phyloP scores from a whole-genome alignment of 1,140 invertebrate genomes.

The Asobara japonica region DNA sequence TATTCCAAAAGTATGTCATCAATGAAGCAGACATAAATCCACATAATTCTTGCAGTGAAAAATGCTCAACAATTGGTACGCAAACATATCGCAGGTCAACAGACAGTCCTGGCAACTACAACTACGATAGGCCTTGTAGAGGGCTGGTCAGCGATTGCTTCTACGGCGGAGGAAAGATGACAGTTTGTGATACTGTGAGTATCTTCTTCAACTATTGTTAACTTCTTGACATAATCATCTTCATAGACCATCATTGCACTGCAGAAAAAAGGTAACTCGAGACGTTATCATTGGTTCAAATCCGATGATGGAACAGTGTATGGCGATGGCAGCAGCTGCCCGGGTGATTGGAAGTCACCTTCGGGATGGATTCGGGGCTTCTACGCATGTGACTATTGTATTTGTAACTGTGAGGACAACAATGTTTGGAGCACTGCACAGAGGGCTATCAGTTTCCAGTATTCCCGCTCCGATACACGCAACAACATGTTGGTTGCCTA shows the following conservation, averaged over 20 bases:
- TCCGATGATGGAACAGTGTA: neutral
- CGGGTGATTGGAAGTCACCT: neutral
- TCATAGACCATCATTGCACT: too few species aligned
- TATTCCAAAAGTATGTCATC: constrained; percentile 2
- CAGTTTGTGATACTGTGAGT: neutral
- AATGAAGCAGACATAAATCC: constrained; percentile 4
- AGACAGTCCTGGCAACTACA: neutral
- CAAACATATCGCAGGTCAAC: neutral
- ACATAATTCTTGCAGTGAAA: neutral
- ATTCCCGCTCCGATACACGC: neutral
- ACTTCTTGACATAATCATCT: too few species aligned
- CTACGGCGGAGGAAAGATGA: constrained; percentile 11
- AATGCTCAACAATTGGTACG: neutral
- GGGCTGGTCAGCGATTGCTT: neutral
- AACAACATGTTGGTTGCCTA: neutral
- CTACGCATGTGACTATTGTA: constrained; percentile 4
- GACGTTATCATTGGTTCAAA: constrained; percentile 8
- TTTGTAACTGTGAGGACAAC: neutral
- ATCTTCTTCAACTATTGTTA: too few species aligned
- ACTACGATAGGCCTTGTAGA: neutral
- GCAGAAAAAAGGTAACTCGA: neutral
- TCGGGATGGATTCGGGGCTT: neutral
- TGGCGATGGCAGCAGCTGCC: neutral
- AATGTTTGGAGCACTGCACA: neutral
- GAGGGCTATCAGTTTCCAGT: neutral